A percentile compares a stretch with the other conserved stretches of the same genome.
Conservation (phyloP, 2,113 vertebrate species). For the Gymnobelideus leadbeateri region DNA sequence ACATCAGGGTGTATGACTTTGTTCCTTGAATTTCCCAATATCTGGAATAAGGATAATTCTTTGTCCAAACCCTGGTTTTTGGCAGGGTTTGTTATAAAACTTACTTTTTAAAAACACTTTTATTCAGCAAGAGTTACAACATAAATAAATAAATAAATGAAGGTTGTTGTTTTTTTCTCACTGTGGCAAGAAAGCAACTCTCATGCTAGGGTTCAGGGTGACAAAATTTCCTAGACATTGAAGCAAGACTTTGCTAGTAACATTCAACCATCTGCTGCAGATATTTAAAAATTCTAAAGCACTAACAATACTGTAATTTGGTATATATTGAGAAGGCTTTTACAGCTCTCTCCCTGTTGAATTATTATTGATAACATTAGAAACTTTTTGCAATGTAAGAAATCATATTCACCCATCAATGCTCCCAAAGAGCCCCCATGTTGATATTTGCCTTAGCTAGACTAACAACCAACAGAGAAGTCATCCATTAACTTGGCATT, state of each 20-base stretch:
- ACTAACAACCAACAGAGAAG: background rate
- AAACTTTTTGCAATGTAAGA: conserved; percentile 80
- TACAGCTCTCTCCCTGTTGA: conserved; percentile 78
- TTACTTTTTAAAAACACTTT: conserved; percentile 60
- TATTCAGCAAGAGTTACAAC: conserved; percentile 30
- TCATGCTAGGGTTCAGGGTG: conserved; percentile 77
- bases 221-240: conserved; percentile 78
- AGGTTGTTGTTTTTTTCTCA: conserved; percentile 55
- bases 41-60: conserved; percentile 50
- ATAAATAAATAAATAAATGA: conserved; percentile 68
- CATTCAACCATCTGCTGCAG: conserved; percentile 80
- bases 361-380: conserved; percentile 83
- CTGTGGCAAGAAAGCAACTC: conserved; percentile 69
- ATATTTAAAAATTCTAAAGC: conserved; percentile 83
- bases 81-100: conserved; percentile 48
- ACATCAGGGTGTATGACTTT: conserved; percentile 35
- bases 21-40: background rate
- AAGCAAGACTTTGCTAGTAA: conserved; percentile 77
- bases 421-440: conserved; percentile 66
- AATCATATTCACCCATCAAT: conserved; percentile 76
- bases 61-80: conserved; percentile 44
- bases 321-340: conserved; percentile 80
- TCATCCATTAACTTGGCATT: background rate
- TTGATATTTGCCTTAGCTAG: conserved; percentile 52
- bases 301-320: conserved; percentile 81